Conservation (phyloP, 2,113 vertebrate genomes). For the Urocynchramus pylzowi region DNA sequence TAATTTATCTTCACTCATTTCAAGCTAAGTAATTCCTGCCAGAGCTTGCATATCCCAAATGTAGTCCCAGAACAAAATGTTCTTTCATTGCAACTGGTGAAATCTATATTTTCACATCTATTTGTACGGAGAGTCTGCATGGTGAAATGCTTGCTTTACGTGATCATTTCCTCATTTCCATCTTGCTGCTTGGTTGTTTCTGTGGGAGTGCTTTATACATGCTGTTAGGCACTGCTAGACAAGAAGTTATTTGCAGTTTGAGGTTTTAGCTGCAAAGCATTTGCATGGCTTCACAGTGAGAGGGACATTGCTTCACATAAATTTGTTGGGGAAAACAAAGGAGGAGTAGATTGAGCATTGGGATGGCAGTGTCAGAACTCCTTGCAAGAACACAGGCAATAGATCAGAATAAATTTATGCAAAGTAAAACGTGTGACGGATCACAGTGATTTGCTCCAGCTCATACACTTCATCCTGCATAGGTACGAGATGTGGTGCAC, state of each 20-base stretch:
- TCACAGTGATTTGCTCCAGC: not conserved
- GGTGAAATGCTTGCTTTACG: not conserved
- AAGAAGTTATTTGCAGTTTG: not conserved
- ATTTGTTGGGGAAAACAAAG: not conserved
- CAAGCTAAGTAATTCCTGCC: constrained; percentile 10
- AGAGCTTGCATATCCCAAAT: not conserved
- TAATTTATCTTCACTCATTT: constrained; percentile 40
- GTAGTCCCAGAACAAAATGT: constrained; percentile 34
- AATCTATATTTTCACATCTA: constrained; percentile 28
- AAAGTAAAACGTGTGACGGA: rapidly evolving
- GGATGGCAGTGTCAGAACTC: not conserved
- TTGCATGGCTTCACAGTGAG: not conserved
- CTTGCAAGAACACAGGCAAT: not conserved
- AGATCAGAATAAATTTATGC: not conserved
- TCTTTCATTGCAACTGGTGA: constrained; percentile 10
- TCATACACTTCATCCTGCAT: not conserved
- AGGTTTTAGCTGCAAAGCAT: not conserved
- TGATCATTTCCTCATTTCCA: constrained; percentile 2
- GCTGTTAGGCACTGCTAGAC: not conserved
- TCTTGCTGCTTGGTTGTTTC: not conserved
- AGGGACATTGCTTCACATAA: not conserved
- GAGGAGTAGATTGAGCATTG: not conserved
- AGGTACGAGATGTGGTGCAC: not conserved
- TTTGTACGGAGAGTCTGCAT: not conserved
- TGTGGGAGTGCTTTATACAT: not conserved